These are phyloP conservation scores for Drosophila merina DNA, from an alignment of 2,888 invertebrate species.

Conservation along the genomic window DNA sequence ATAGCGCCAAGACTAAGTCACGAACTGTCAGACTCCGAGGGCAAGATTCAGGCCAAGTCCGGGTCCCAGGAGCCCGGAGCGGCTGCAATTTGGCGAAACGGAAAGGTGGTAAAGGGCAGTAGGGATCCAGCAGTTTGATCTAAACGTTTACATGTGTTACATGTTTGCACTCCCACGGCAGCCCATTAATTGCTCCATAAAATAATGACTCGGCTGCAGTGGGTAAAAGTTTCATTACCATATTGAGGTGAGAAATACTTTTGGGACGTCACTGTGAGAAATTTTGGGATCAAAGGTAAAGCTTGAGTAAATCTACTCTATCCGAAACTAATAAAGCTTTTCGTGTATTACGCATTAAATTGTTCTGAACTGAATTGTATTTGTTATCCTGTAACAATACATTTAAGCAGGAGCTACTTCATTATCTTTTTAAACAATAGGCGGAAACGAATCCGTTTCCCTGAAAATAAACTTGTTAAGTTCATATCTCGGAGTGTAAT, in stretches of 20 bases:
- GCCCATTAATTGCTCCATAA: conserved; percentile 72
- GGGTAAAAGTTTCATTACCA: conserved; percentile 4
- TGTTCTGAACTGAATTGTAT: not conserved
- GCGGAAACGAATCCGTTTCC: not conserved
- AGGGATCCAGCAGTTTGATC: conserved; percentile 24
- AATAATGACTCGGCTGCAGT: conserved; percentile 57
- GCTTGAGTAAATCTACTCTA: not conserved
- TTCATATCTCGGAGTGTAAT: not conserved
- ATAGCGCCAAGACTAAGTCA: conserved; percentile 78
- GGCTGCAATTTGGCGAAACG: not conserved
- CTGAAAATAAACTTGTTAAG: not conserved
- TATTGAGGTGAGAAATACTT: not conserved
- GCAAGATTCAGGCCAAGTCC: conserved; percentile 12
- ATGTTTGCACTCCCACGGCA: conserved; percentile 77
- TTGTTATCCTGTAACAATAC: not conserved
- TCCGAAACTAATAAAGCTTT: not conserved
- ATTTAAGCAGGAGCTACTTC: not conserved
- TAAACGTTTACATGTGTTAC: conserved; percentile 49
- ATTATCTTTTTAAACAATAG: not conserved
- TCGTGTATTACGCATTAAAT: not conserved
- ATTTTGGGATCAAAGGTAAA: not conserved
- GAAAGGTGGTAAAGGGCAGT: not conserved
- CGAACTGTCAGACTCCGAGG: conserved; percentile 65
- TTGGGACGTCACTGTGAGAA: not conserved
- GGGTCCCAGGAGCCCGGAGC: not conserved